Evolutionary conservation across 2,888 invertebrate species (phyloP).

Genomic region (Eristalis tenax): DNA sequence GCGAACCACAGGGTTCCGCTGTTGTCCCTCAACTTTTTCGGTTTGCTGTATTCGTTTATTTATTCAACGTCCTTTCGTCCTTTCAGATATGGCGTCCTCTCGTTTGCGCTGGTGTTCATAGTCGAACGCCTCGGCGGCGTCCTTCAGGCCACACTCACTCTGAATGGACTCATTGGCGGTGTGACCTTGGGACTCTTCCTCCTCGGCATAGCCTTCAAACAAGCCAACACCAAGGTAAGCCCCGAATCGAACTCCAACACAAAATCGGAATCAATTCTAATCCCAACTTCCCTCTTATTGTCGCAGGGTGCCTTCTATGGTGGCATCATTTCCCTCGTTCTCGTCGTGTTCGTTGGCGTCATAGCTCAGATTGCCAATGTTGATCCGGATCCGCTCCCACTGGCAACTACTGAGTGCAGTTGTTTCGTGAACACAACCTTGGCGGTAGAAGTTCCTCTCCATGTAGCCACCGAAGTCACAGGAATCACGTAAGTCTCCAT

Average conservation of each 20-base stretch:
- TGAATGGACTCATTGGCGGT: conserved; percentile 94
- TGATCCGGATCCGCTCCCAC: conserved; percentile 75
- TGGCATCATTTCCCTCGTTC: conserved; percentile 77
- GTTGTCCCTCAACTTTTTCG: not conserved
- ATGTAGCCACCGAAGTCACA: not conserved
- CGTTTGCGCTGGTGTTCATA: conserved; percentile 91
- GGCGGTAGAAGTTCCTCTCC: not conserved
- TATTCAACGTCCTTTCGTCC: not conserved
- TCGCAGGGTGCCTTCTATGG: conserved; percentile 80
- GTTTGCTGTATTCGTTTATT: too few species aligned
- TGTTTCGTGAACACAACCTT: conserved; percentile 77
- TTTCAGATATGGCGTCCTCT: conserved; percentile 86
- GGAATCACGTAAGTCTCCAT: conserved; percentile 58
- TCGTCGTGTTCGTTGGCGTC: conserved; percentile 80
- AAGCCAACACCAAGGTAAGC: conserved; percentile 89
- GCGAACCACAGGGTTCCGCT: not conserved
- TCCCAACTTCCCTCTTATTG: not conserved
- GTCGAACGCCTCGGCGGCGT: conserved; percentile 94
- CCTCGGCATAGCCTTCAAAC: conserved; percentile 93
- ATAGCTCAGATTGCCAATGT: conserved; percentile 78
- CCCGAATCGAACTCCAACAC: not conserved
- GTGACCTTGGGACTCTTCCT: conserved; percentile 93
- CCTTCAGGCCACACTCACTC: conserved; percentile 92
- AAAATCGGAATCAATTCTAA: not conserved
- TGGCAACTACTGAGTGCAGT: conserved; percentile 77